These are phyloP conservation scores for Subacronicta megacephala DNA, from an alignment of 2,888 invertebrate species.

Conservation along the genomic window DNA sequence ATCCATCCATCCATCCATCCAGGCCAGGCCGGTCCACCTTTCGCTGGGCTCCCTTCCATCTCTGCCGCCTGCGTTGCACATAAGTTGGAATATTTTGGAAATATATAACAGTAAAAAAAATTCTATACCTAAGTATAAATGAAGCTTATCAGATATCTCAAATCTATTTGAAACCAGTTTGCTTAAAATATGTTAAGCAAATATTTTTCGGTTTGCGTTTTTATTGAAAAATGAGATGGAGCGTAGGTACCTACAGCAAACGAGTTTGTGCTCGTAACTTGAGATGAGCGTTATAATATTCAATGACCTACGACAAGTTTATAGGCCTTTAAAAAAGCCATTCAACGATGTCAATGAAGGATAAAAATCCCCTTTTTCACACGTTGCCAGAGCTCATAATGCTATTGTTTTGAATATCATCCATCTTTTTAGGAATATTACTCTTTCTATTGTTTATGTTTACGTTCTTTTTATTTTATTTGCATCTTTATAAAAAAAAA, in stretches of 20 bases:
- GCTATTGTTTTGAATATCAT: conserved; percentile 33
- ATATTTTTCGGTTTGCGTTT: conserved; percentile 17
- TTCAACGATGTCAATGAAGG: conserved; percentile 50
- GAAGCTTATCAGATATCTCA: conserved; percentile 19
- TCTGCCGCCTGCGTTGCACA: no score
- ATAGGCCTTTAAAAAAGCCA: conserved; percentile 54
- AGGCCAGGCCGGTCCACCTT: no score
- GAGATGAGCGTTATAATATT: conserved; percentile 50
- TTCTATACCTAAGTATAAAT: conserved; percentile 5
- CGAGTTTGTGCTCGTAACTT: conserved; percentile 40
- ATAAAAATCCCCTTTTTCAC: conserved; percentile 48
- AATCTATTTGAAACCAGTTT: conserved; percentile 10
- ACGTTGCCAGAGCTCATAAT: conserved; percentile 33
- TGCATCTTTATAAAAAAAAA: neutral
- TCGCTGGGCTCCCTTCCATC: no score
- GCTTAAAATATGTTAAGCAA: conserved; percentile 13
- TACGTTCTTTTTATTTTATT: conserved; percentile 1
- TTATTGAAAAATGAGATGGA: conserved; percentile 40
- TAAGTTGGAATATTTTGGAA: neutral
- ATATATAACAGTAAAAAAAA: conserved; percentile 13
- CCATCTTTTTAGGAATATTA: conserved; percentile 18
- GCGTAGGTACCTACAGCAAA: conserved; percentile 40
- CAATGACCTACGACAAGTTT: conserved; percentile 55
- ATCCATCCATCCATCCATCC: no score
- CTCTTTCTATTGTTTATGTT: conserved; percentile 21